Percentiles rank a stretch among this genome's conserved stretches.
Conservation (phyloP, 2,797 vertebrate genomes). For the Philypnodon macrostomus region DNA sequence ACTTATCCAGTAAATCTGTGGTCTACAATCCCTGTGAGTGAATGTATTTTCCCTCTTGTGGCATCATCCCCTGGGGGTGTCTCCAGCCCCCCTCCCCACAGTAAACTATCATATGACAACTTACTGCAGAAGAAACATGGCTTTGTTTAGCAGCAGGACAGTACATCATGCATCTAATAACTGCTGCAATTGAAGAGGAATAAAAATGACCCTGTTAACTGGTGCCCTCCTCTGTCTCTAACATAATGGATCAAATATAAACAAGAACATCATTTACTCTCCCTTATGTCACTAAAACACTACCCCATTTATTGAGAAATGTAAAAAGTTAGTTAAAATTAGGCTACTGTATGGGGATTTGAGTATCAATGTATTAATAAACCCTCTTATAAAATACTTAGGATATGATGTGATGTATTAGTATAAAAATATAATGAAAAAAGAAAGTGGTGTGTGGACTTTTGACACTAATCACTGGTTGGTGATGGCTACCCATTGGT, state of each 20-base stretch:
- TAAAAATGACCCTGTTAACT: conserved; percentile 6
- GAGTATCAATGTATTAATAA: too few relatives aligned
- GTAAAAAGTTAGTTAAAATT: too few relatives aligned
- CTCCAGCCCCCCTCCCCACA: conserved; percentile 42
- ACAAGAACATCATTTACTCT: not conserved
- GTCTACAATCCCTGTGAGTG: conserved; percentile 30
- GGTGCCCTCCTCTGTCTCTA: conserved; percentile 3
- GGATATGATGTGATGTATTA: too few relatives aligned
- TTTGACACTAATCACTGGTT: too few relatives aligned
- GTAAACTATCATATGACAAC: conserved; percentile 58
- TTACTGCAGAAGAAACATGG: conserved; percentile 48
- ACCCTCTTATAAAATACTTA: too few relatives aligned
- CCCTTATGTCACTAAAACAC: too few relatives aligned
- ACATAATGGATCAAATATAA: not conserved
- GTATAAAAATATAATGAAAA: too few relatives aligned
- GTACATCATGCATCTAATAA: conserved; percentile 40
- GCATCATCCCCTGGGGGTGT: conserved; percentile 45
- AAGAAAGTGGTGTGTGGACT: too few relatives aligned
- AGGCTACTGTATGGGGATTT: too few relatives aligned
- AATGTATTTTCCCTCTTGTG: conserved; percentile 51
- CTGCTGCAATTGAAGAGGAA: conserved; percentile 38
- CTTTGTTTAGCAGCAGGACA: conserved; percentile 51
- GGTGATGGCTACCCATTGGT: too few relatives aligned
- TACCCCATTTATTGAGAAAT: too few relatives aligned
- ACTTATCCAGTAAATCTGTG: conserved; percentile 60